Conservation (phyloP, 2,797 vertebrate genomes). For the Dendrocincla fuliginosa region DNA sequence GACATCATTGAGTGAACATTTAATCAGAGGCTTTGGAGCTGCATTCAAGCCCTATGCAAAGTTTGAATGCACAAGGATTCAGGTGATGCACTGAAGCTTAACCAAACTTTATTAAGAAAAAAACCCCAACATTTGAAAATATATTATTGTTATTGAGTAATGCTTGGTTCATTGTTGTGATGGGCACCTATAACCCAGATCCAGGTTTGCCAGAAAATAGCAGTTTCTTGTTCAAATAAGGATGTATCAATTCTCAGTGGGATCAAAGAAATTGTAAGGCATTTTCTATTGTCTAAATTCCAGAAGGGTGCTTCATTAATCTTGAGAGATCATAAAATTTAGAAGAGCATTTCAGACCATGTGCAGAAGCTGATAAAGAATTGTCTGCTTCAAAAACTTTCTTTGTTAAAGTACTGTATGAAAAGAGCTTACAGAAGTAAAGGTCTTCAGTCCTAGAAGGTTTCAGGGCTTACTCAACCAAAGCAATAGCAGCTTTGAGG, state of each 20-base stretch:
- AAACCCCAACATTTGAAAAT: not conserved
- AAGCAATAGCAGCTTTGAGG: slow-evolving; percentile 10
- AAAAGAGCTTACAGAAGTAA: slow-evolving; percentile 4
- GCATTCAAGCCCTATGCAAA: not conserved
- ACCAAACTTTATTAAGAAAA: not conserved
- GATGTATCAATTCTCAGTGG: not conserved
- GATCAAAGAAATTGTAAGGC: not conserved
- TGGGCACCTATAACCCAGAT: not conserved
- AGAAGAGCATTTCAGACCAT: not conserved
- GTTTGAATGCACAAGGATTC: not conserved
- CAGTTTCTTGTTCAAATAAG: not conserved
- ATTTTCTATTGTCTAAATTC: not conserved
- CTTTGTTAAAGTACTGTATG: not conserved
- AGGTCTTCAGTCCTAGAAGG: slow-evolving; percentile 9
- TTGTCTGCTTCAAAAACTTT: slow-evolving; percentile 11
- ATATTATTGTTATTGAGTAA: not conserved
- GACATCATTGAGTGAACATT: not conserved
- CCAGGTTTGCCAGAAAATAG: not conserved
- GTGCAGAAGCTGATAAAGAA: not conserved
- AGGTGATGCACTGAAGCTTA: not conserved
- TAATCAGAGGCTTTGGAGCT: not conserved
- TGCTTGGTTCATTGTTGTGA: not conserved
- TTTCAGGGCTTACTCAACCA: slow-evolving; percentile 22
- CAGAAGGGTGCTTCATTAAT: not conserved
- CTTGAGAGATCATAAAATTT: not conserved